These are phyloP conservation scores for Candoia aspera DNA, from an alignment of 2,113 vertebrate species.

Conservation along the genomic window DNA sequence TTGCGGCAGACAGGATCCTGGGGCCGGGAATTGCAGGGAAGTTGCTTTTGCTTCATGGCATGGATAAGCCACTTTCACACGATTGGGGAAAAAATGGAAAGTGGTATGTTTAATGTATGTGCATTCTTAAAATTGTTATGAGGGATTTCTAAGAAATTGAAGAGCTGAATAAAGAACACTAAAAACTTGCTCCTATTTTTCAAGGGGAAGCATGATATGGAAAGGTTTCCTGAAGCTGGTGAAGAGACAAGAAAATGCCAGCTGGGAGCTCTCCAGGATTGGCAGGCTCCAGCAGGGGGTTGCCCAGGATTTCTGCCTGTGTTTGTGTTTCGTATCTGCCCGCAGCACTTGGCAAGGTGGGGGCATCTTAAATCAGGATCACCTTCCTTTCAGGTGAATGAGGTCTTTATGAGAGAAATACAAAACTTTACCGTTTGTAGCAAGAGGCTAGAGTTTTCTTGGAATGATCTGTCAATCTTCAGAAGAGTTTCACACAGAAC, in stretches of 20 bases:
- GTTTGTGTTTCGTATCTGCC: neutral
- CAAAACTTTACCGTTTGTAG: accelerated
- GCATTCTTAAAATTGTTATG: neutral
- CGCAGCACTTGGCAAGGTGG: neutral
- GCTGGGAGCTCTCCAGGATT: neutral
- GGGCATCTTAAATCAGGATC: neutral
- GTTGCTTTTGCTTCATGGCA: neutral
- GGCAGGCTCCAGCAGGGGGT: neutral
- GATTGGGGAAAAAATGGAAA: neutral
- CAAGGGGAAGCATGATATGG: accelerated
- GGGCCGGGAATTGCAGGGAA: neutral
- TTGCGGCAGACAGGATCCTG: neutral
- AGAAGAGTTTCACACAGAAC: neutral
- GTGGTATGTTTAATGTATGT: neutral
- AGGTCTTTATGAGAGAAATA: neutral
- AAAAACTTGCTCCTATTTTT: neutral
- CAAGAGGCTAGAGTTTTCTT: accelerated
- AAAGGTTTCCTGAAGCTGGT: accelerated
- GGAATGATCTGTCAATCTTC: neutral
- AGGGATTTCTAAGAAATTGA: neutral
- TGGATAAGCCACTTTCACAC: neutral
- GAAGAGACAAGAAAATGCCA: neutral
- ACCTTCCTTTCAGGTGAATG: neutral
- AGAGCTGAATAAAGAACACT: no score
- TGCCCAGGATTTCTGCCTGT: neutral